Evolutionary conservation across 2,888 invertebrate species (phyloP), one percentile per base, ranked within the genome.

Genomic region (Luperina nickerlii): DNA sequence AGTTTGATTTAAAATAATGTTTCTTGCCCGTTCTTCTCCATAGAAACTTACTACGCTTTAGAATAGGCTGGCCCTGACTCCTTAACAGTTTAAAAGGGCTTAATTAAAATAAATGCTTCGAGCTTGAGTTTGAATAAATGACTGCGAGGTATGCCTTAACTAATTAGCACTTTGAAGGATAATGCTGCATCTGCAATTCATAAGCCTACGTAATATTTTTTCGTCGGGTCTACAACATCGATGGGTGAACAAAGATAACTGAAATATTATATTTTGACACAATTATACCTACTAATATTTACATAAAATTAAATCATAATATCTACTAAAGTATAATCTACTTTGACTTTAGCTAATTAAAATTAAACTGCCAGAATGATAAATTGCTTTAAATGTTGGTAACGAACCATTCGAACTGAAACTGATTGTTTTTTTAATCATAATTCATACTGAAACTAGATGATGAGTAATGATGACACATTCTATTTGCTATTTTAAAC

Each of bases 401-500:
- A 76, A 76, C 54, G 74, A 73, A 72, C 54, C 87, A 82, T 78
- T 63, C 51, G 27, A 79, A 60, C 66, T 54, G 77, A 68, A 83
- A 45, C 79, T 20, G 45, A 78, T 63, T 63, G 38, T 15, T 60
- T 60, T 72, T 76, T 69, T 57, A 67, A 78, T 65, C 68, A 86
- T 78, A 75, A 79, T 62, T 85, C 18, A 71, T 67, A 75, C 74
- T 71, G 66, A 77, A 81, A 86, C 82, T 87, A 87, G 82, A 87
- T 81, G 83, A 45, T 45, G 45, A 45, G 11, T 11, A 45, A 45
- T 45, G 45, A 85, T 87, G 85, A 87, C 84, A 88, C 82, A 87
- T 88, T 83, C 90, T 87, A 88, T 94, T 94, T 88, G 92, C 94
- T 93, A 94, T 94, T 94, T 93, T 90, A 87, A 93, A 92, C 93